Percentiles rank a stretch among this genome's conserved stretches.
phyloP scores from a whole-genome alignment of 2,797 vertebrate genomes.

The Myotis pilosus region DNA sequence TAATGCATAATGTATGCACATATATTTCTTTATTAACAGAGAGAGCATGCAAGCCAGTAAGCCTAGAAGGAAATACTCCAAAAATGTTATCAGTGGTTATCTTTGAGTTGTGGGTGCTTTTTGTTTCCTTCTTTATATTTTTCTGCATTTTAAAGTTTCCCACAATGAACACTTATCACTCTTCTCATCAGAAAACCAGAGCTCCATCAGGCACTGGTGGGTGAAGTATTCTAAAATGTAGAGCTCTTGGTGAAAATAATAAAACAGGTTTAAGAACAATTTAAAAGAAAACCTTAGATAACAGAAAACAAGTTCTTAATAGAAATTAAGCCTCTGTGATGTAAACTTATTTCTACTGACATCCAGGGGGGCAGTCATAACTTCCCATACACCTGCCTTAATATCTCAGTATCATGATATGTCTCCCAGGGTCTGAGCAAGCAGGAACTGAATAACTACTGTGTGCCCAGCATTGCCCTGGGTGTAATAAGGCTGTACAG shows the following conservation, averaged over 20 bases:
- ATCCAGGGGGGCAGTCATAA: background rate
- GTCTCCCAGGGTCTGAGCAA: background rate
- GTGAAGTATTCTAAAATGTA: constrained; percentile 46
- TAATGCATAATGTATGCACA: background rate
- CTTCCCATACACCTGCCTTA: background rate
- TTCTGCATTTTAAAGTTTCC: constrained; percentile 76
- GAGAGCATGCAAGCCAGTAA: constrained; percentile 22
- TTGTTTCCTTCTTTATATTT: constrained; percentile 75
- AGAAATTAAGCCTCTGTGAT: background rate
- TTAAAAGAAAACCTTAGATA: constrained; percentile 39
- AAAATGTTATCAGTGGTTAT: constrained; percentile 76
- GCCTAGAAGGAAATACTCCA: constrained; percentile 76
- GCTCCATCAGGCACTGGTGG: constrained; percentile 38
- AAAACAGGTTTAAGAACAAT: constrained; percentile 37
- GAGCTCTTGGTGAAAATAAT: constrained; percentile 44
- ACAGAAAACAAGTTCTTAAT: constrained; percentile 43
- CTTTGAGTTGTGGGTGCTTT: constrained; percentile 71
- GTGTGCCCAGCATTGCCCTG: background rate
- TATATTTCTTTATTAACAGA: constrained; percentile 55
- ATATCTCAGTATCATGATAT: background rate
- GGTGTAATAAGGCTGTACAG: background rate
- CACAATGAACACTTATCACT: constrained; percentile 74
- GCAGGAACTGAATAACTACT: background rate
- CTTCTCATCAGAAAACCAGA: constrained; percentile 72
- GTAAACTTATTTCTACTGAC: background rate